These are phyloP conservation scores for Lynx canadensis DNA, from an alignment of 2,113 vertebrate species.

Conservation along the genomic window DNA sequence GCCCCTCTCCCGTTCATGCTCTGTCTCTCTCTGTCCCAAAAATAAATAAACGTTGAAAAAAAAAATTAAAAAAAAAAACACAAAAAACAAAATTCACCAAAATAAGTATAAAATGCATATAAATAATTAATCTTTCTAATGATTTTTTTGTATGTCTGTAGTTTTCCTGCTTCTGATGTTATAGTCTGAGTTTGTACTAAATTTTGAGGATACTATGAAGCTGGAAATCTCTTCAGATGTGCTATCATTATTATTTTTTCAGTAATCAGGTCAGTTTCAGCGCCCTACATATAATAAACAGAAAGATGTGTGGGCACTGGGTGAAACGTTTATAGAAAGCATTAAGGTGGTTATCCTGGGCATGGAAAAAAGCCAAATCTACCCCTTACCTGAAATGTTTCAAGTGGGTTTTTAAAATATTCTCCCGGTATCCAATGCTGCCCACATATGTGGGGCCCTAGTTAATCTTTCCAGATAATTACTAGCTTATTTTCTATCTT, in stretches of 20 bases:
- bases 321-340: background rate
- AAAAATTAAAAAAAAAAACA: too few relatives aligned
- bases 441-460: background rate
- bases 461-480: slow-evolving; percentile 8
- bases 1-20: too few relatives aligned
- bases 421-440: background rate
- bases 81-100: slow-evolving; percentile 41
- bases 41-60: too few relatives aligned
- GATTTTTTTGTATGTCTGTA: background rate
- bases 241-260: background rate
- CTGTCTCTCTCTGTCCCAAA: too few relatives aligned
- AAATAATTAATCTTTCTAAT: background rate
- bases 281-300: background rate
- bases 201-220: background rate
- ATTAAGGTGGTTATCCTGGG: background rate
- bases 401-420: background rate
- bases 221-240: background rate
- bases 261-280: background rate
- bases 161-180: background rate
- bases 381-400: background rate
- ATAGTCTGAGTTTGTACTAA: background rate
- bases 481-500: slow-evolving; percentile 7
- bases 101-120: background rate
- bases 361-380: background rate
- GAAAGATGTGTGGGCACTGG: background rate